These are phyloP conservation scores for Harpalus rufipes DNA, from an alignment of 2,888 invertebrate genomes.

Conservation along the genomic window DNA sequence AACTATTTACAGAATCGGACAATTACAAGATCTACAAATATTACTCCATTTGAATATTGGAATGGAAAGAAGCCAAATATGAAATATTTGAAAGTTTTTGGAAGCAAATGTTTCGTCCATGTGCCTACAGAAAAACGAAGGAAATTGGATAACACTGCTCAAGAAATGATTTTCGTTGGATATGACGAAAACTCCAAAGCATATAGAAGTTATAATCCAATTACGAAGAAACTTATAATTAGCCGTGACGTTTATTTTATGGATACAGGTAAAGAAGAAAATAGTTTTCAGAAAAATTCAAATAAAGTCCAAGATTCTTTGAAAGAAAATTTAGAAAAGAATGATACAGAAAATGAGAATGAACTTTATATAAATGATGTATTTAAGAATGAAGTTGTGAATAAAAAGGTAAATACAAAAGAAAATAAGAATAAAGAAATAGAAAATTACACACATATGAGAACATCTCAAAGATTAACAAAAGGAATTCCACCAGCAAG, in stretches of 20 bases:
- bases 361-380: background rate
- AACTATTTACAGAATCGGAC: too few species aligned
- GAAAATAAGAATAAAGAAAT: slow-evolving; percentile 13
- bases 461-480: background rate
- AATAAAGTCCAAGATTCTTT: background rate
- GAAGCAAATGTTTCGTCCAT: slow-evolving; percentile 45
- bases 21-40: slow-evolving; percentile 1
- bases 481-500: slow-evolving; percentile 32
- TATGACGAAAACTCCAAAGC: slow-evolving; percentile 69
- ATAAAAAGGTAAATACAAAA: slow-evolving; percentile 1
- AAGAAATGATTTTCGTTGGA: slow-evolving; percentile 69
- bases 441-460: background rate
- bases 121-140: slow-evolving; percentile 66
- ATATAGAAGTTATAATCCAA: slow-evolving; percentile 68
- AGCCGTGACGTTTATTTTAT: slow-evolving; percentile 66
- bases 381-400: slow-evolving; percentile 10
- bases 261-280: background rate
- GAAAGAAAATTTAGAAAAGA: background rate
- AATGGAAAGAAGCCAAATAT: slow-evolving; percentile 13
- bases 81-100: slow-evolving; percentile 6
- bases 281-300: slow-evolving; percentile 9
- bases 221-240: slow-evolving; percentile 57
- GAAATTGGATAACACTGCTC: slow-evolving; percentile 68
- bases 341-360: background rate
- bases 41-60: slow-evolving; percentile 12